A percentile compares a stretch with the other conserved stretches of the same genome.
Evolutionary conservation across 2,797 vertebrate genomes (phyloP).

Genomic region (Chrosomus eos): DNA sequence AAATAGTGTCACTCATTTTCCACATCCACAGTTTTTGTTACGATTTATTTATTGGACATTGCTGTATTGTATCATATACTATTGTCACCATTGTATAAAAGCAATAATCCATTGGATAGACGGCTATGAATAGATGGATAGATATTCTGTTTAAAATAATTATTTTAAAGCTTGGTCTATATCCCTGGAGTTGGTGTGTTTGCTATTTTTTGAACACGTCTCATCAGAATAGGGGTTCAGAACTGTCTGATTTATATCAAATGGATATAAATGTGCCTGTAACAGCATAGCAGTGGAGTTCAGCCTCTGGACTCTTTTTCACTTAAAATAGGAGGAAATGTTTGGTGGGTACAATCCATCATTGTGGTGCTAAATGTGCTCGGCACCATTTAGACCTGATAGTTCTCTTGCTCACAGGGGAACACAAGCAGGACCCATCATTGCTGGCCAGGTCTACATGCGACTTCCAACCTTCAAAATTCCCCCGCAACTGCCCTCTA

Average conservation of each 20-base stretch:
- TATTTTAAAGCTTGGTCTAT: too few species aligned
- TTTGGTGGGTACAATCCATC: slow-evolving; percentile 32
- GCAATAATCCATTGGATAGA: too few species aligned
- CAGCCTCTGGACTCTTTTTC: slow-evolving; percentile 26
- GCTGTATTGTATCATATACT: too few species aligned
- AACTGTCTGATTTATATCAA: slow-evolving; percentile 12
- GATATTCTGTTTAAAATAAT: too few species aligned
- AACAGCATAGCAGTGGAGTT: neutral
- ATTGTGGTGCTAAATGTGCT: slow-evolving; percentile 28
- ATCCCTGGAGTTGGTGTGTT: neutral
- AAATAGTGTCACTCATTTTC: too few species aligned
- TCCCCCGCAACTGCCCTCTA: slow-evolving; percentile 24
- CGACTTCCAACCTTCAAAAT: slow-evolving; percentile 32
- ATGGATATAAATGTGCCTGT: slow-evolving; percentile 33
- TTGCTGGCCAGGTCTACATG: neutral
- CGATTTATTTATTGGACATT: too few species aligned
- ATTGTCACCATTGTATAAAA: too few species aligned
- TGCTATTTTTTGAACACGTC: neutral
- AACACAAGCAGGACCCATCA: slow-evolving; percentile 33
- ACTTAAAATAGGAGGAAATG: slow-evolving; percentile 30
- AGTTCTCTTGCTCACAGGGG: slow-evolving; percentile 13
- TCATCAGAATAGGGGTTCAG: neutral
- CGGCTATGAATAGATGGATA: too few species aligned
- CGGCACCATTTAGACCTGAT: slow-evolving; percentile 31
- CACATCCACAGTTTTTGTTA: too few species aligned